phyloP scores from a whole-genome alignment of 2,888 invertebrate genomes.

The Acrobeloides nanus region DNA sequence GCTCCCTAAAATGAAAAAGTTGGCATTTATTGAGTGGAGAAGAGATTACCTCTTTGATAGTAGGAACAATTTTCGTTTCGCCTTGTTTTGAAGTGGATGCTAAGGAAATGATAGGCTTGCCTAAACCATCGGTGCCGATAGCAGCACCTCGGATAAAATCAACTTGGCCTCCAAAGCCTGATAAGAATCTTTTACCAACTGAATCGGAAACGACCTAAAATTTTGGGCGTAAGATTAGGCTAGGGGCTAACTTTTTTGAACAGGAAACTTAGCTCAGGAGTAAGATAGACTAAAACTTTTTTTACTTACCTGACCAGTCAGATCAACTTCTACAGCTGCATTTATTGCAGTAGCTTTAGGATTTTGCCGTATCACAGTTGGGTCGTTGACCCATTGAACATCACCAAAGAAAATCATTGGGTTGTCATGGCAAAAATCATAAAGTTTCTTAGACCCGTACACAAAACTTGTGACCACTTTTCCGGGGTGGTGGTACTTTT shows the following conservation, averaged over 20 bases:
- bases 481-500: constrained; percentile 73
- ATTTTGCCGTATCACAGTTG: constrained; percentile 71
- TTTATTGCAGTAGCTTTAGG: constrained; percentile 92
- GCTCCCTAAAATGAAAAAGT: constrained; percentile 64
- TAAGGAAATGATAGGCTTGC: constrained; percentile 84
- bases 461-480: constrained; percentile 85
- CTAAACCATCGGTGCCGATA: constrained; percentile 72
- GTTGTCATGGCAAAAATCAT: constrained; percentile 87
- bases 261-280: too few relatives aligned
- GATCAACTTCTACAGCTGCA: constrained; percentile 85
- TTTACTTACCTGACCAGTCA: constrained; percentile 74
- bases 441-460: constrained; percentile 76
- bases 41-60: constrained; percentile 64
- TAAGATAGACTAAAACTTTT: too few relatives aligned
- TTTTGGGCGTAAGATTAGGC: too few relatives aligned
- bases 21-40: background rate
- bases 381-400: constrained; percentile 64
- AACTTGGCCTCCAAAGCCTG: constrained; percentile 72
- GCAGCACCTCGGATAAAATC: constrained; percentile 88
- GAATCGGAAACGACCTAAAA: constrained; percentile 73
- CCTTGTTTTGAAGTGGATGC: constrained; percentile 73
- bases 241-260: too few relatives aligned
- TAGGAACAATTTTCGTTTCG: constrained; percentile 74
- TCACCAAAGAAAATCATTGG: constrained; percentile 75
- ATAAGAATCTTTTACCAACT: constrained; percentile 70